A percentile compares a stretch with the other conserved stretches of the same genome.
phyloP scores from a whole-genome alignment of 2,888 invertebrate genomes.

The Mythimna lalbum region DNA sequence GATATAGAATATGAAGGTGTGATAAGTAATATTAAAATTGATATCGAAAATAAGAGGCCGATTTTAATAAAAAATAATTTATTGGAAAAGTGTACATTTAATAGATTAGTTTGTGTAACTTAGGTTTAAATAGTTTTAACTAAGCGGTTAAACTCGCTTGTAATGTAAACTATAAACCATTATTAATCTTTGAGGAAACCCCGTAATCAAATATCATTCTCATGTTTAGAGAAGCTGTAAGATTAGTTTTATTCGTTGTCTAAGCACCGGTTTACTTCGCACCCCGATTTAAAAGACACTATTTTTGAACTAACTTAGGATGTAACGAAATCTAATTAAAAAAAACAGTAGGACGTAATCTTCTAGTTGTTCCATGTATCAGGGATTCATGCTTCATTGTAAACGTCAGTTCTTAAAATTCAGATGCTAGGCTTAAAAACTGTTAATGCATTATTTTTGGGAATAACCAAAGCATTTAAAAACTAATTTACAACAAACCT shows the following conservation, averaged over 20 bases:
- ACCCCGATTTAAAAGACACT: slow-evolving; percentile 72
- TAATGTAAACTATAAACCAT: slow-evolving; percentile 36
- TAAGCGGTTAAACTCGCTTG: slow-evolving; percentile 39
- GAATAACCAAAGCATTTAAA: slow-evolving; percentile 1
- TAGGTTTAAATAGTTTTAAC: slow-evolving; percentile 51
- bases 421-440: background rate
- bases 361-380: slow-evolving; percentile 45
- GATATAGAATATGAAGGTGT: slow-evolving; percentile 61
- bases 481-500: background rate
- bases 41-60: slow-evolving; percentile 59
- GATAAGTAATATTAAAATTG: slow-evolving; percentile 57
- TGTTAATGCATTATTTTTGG: slow-evolving; percentile 12
- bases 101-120: slow-evolving; percentile 60
- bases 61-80: slow-evolving; percentile 65
- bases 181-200: slow-evolving; percentile 51
- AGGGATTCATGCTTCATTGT: slow-evolving; percentile 35
- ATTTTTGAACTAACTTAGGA: slow-evolving; percentile 68
- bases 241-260: slow-evolving; percentile 59
- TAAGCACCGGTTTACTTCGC: slow-evolving; percentile 79
- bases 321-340: slow-evolving; percentile 36
- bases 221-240: slow-evolving; percentile 49
- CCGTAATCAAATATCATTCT: slow-evolving; percentile 54
- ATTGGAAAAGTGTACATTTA: slow-evolving; percentile 65
- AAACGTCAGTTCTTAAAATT: slow-evolving; percentile 32
- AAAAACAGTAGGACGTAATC: slow-evolving; percentile 48